phyloP scores from a whole-genome alignment of 2,797 vertebrate genomes.

The Carapus acus region DNA sequence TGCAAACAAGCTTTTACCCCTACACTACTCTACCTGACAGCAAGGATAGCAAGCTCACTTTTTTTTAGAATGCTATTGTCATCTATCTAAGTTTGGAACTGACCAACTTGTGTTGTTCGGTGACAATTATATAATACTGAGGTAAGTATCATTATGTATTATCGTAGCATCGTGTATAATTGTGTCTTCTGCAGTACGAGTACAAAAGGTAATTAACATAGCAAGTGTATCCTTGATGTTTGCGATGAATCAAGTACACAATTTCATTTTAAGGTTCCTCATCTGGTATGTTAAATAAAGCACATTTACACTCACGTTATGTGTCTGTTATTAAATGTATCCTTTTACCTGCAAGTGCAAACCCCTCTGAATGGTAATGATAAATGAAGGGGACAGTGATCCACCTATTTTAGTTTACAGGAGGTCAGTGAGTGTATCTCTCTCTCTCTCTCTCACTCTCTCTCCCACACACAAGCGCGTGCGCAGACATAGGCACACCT shows the following conservation, averaged over 20 bases:
- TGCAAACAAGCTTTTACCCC: constrained; percentile 35
- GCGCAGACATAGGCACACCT: background rate
- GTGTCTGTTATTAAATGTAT: constrained; percentile 6
- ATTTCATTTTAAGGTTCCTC: background rate
- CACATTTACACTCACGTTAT: background rate
- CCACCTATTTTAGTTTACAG: constrained; percentile 7
- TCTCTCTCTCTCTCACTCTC: too few species aligned
- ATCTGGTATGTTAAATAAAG: constrained; percentile 25
- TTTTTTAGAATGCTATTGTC: too few species aligned
- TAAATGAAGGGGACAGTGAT: constrained; percentile 35
- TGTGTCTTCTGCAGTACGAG: too few species aligned
- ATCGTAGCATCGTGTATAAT: too few species aligned
- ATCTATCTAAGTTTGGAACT: too few species aligned
- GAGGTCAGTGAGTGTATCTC: constrained; percentile 19
- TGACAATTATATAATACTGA: constrained; percentile 4
- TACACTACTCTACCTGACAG: background rate
- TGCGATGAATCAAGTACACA: too few species aligned
- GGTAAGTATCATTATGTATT: too few species aligned
- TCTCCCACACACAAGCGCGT: background rate
- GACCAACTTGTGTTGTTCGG: background rate
- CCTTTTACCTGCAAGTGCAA: background rate
- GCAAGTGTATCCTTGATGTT: too few species aligned
- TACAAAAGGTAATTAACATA: too few species aligned
- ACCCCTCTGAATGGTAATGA: background rate
- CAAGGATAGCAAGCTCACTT: too few species aligned